Percentiles rank a stretch among this genome's conserved stretches.
Conservation (phyloP, 2,888 invertebrate species). For the Caenorhabditis sp. region DNA sequence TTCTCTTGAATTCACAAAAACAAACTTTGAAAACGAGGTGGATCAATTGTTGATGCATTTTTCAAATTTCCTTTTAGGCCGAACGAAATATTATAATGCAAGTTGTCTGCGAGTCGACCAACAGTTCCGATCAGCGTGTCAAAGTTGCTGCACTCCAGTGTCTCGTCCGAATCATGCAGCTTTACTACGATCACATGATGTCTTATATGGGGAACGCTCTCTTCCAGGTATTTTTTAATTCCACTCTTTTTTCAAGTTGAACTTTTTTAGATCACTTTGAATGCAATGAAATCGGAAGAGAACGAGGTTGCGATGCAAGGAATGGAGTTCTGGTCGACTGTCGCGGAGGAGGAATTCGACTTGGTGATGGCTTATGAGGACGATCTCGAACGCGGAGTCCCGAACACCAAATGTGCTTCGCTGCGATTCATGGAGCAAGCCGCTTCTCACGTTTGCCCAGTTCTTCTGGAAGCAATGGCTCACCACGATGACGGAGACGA, state of each 20-base stretch:
- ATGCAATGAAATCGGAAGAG: slow-evolving; percentile 97
- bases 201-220: slow-evolving; percentile 98
- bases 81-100: slow-evolving; percentile 99
- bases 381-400: slow-evolving; percentile 52
- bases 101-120: slow-evolving; percentile 98
- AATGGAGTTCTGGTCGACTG: slow-evolving; percentile 99
- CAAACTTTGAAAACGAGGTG: slow-evolving; percentile 96
- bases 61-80: slow-evolving; percentile 85
- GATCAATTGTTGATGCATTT: background rate
- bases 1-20: slow-evolving; percentile 97
- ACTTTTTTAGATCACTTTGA: slow-evolving; percentile 90
- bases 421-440: slow-evolving; percentile 53
- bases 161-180: slow-evolving; percentile 96
- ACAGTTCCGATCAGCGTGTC: slow-evolving; percentile 93
- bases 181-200: slow-evolving; percentile 99
- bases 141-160: slow-evolving; percentile 96
- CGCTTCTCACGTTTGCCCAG: slow-evolving; percentile 36
- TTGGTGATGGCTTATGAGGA: slow-evolving; percentile 95
- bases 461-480: slow-evolving; percentile 60
- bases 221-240: slow-evolving; percentile 88
- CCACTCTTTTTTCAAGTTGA: background rate
- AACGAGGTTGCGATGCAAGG: slow-evolving; percentile 91
- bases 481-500: slow-evolving; percentile 90
- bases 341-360: slow-evolving; percentile 99
- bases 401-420: slow-evolving; percentile 12